Base-by-base conservation (phyloP, 1,140 invertebrate species). In the Drosophila sechellia region DNA sequence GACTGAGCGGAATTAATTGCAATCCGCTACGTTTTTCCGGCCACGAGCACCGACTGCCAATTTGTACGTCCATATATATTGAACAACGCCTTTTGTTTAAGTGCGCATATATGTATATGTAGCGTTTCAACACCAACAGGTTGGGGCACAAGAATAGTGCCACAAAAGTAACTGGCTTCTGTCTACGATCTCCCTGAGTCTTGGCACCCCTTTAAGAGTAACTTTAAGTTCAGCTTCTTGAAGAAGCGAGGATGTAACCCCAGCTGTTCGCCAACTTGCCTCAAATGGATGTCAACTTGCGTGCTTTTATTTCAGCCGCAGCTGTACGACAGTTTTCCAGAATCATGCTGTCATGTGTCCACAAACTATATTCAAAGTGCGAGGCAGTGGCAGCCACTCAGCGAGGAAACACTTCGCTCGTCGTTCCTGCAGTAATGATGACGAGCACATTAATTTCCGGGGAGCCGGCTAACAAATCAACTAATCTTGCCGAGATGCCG, bases 1-100 rank as follows among this genome's bases (percentile, higher is more conserved):
- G 84, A 80, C 84, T 84, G 77, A 71, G 85, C 77, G 68, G 77
- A 90, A 89, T 90, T 89, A 89, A 90, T 89, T 89, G 84, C 84
- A 89, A 84, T 90, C 83, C 81, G 84, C 79, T 84, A 90, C 84
- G 84, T 55, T 90, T 78, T 78, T 80, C 69, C 85, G 60, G 80
- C 11, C 42, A 17, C 54, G 31, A 54, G 49, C 55, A 61, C 57
- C 57, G 54, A 49, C 49, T 63, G 69, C 37, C 65, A 71, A 71
- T 70, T 71, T 48, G 50, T 57, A 56, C n/a, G 17, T 27, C 48
- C 5, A 35, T 49, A 27, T 56, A 22, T 20, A 4, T 45, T 12
- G 20, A 39, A 15, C 37, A 8, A 55, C n/a, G 39, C 50, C 39
- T 63, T 45, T 63, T 56, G 39, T 53, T 54, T n/a, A 31, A 59